Conservation (phyloP, 64 coral and sea anemone species). For the Montipora capricornis region DNA sequence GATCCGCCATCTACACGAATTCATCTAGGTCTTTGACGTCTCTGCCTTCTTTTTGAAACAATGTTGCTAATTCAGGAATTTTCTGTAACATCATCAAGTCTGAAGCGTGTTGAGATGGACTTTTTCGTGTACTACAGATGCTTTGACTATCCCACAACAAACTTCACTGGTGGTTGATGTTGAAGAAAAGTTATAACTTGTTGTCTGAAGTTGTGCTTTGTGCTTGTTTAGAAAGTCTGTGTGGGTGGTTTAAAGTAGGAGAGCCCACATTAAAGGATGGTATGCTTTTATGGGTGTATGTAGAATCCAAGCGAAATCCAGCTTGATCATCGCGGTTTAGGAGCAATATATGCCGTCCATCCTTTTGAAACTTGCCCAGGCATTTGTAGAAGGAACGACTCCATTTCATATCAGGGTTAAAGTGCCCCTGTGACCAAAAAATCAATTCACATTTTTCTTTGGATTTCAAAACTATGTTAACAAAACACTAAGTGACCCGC, state of each 20-base stretch:
- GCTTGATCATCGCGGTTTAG: no score
- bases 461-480: no score
- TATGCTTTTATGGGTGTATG: no score
- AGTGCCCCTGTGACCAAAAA: no score
- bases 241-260: conserved; percentile 11
- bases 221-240: conserved; percentile 80
- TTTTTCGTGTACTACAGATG: conserved; percentile 55
- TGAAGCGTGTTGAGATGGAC: conserved; percentile 49
- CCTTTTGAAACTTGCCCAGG: no score
- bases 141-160: conserved; percentile 57
- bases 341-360: no score
- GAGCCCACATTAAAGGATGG: no score
- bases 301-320: no score
- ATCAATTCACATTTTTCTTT: no score
- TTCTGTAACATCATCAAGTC: conserved; percentile 36
- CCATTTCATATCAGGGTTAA: no score
- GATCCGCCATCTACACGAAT: neutral
- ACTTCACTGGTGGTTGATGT: conserved; percentile 66
- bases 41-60: conserved; percentile 24
- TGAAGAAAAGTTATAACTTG: conserved; percentile 65
- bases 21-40: conserved; percentile 29
- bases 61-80: neutral
- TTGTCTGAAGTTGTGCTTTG: conserved; percentile 53
- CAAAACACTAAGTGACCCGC: no score
- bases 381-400: no score